These are phyloP conservation scores for Menura novaehollandiae DNA, from an alignment of 2,113 vertebrate species.

Conservation along the genomic window DNA sequence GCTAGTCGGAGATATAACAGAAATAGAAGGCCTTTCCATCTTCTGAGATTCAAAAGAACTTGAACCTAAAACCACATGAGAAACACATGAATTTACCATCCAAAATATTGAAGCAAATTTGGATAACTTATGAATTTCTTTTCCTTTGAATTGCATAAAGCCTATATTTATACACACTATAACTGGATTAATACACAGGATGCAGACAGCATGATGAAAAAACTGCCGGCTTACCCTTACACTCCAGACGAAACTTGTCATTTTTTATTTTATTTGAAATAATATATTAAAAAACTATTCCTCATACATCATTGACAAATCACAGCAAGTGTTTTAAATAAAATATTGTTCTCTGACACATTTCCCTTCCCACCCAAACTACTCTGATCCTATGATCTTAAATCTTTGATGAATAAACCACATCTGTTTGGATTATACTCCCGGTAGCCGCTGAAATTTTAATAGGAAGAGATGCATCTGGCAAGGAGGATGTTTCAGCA, in stretches of 20 bases:
- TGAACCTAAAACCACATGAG: slow-evolving; percentile 77
- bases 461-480: background rate
- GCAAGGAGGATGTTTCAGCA: background rate
- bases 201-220: background rate
- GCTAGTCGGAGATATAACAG: slow-evolving; percentile 97
- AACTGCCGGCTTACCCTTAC: background rate
- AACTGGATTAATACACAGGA: background rate
- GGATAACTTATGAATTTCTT: background rate
- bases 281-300: background rate
- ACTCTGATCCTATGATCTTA: background rate
- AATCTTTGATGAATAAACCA: background rate
- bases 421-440: background rate
- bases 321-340: background rate
- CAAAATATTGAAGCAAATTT: background rate
- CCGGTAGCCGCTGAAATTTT: background rate
- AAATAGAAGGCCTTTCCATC: slow-evolving; percentile 98
- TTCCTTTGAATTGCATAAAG: background rate
- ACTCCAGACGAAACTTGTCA: background rate
- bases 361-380: background rate
- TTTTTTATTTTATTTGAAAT: background rate
- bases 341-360: background rate
- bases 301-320: background rate
- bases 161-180: background rate
- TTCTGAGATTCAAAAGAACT: slow-evolving; percentile 99
- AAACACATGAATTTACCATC: background rate